phyloP scores from a whole-genome alignment of 2,888 invertebrate genomes.

The Drosophila pegasa region DNA sequence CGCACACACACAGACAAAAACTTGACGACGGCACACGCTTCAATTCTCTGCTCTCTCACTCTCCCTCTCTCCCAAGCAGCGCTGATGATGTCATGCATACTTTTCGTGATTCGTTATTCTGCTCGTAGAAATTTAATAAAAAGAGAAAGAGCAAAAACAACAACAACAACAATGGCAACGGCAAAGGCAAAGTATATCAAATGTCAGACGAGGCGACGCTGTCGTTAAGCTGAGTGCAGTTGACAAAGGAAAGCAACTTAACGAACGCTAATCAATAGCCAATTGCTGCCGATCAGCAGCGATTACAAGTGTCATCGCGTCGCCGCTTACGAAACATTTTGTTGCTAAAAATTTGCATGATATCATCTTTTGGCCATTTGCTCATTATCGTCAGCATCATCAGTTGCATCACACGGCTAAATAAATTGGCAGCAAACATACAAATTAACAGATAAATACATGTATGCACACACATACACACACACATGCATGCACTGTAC shows the following conservation, averaged over 20 bases:
- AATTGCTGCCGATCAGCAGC: slow-evolving; percentile 35
- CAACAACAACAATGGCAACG: slow-evolving; percentile 17
- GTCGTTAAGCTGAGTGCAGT: slow-evolving; percentile 26
- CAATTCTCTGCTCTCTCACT: slow-evolving; percentile 24
- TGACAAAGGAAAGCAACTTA: slow-evolving; percentile 15
- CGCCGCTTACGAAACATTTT: slow-evolving; percentile 38
- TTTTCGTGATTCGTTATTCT: slow-evolving; percentile 64
- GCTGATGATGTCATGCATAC: slow-evolving; percentile 76
- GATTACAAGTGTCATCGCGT: slow-evolving; percentile 35
- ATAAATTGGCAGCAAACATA: slow-evolving; percentile 28
- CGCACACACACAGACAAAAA: slow-evolving; percentile 10
- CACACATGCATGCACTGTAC: slow-evolving; percentile 1
- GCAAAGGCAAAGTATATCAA: slow-evolving; percentile 35
- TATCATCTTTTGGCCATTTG: slow-evolving; percentile 57
- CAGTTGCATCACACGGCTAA: slow-evolving; percentile 42
- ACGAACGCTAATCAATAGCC: slow-evolving; percentile 45
- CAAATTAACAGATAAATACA: slow-evolving; percentile 34
- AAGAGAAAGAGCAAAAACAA: slow-evolving; percentile 36
- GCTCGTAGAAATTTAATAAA: slow-evolving; percentile 47
- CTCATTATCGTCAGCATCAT: slow-evolving; percentile 31
- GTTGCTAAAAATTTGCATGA: slow-evolving; percentile 68
- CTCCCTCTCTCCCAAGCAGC: slow-evolving; percentile 18
- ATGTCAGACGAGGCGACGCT: slow-evolving; percentile 33
- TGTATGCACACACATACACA: slow-evolving; percentile 8
- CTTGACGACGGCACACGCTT: slow-evolving; percentile 28